Evolutionary conservation across 2,113 vertebrate genomes (phyloP).

Genomic region (Ceyx melanurus): DNA sequence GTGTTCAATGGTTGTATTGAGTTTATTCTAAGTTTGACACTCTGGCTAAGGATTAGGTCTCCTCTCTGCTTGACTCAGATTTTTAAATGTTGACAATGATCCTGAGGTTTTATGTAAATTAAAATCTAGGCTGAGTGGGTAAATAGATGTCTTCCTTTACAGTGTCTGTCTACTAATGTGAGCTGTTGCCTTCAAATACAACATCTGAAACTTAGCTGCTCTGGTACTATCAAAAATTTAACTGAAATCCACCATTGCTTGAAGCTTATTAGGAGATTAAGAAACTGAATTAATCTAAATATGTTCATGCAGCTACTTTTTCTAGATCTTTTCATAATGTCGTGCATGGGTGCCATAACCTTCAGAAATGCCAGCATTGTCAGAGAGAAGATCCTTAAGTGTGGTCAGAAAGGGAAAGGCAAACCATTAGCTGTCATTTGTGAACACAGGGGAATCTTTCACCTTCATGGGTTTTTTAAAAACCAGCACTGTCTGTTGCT

Average conservation of each 20-base stretch:
- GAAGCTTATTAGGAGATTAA: neutral
- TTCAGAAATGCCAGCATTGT: neutral
- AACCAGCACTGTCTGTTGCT: neutral
- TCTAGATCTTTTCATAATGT: neutral
- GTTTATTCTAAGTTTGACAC: neutral
- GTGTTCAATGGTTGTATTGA: neutral
- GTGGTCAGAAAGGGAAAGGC: neutral
- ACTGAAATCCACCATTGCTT: neutral
- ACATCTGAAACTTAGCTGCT: neutral
- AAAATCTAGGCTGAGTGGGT: neutral
- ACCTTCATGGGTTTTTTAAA: neutral
- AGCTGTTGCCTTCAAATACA: neutral
- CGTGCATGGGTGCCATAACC: neutral
- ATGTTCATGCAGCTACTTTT: neutral
- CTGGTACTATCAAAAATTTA: neutral
- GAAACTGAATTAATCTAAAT: neutral
- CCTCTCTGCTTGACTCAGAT: neutral
- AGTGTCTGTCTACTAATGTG: neutral
- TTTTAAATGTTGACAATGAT: neutral
- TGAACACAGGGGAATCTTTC: neutral
- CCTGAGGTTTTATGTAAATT: neutral
- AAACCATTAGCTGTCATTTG: neutral
- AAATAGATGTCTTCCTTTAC: neutral
- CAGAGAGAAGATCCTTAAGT: neutral
- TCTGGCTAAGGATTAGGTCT: neutral